phyloP scores from a whole-genome alignment of 1,140 invertebrate genomes.

The Platyscapa corneri region DNA sequence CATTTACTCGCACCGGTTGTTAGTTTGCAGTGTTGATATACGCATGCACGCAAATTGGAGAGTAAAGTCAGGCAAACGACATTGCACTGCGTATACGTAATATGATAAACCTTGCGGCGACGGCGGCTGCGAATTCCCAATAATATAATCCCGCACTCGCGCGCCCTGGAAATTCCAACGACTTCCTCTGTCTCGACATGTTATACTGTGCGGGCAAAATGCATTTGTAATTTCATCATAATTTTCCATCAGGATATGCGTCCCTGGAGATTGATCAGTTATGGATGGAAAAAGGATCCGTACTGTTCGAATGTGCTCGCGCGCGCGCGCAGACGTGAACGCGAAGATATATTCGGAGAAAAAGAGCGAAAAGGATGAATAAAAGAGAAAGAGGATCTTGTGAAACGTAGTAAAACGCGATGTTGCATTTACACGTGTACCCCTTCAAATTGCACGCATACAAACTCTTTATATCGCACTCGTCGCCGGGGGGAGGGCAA shows the following conservation, averaged over 20 bases:
- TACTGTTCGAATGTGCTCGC: not conserved
- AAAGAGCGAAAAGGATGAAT: not conserved
- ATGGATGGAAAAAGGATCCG: not conserved
- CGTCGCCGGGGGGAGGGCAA: not conserved
- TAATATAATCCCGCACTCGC: not conserved
- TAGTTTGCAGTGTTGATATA: not conserved
- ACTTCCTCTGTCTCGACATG: not conserved
- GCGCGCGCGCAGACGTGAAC: no score
- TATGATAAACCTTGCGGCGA: not conserved
- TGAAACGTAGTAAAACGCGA: not conserved
- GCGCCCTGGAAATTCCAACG: conserved; percentile 18
- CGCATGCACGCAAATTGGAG: no score
- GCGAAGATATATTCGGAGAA: not conserved
- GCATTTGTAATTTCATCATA: not conserved
- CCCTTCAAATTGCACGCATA: not conserved
- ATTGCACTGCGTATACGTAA: not conserved
- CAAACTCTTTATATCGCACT: not conserved
- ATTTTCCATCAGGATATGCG: not conserved
- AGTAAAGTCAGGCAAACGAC: not conserved
- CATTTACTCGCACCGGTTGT: not conserved
- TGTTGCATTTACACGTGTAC: not conserved
- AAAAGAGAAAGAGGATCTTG: not conserved
- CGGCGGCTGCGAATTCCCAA: not conserved
- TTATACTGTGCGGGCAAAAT: conserved; percentile 17
- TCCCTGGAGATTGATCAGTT: not conserved